Percentiles rank a stretch among this genome's conserved stretches.
Conservation (phyloP, 2,797 vertebrate genomes). For the Scomberomorus guttatus region DNA sequence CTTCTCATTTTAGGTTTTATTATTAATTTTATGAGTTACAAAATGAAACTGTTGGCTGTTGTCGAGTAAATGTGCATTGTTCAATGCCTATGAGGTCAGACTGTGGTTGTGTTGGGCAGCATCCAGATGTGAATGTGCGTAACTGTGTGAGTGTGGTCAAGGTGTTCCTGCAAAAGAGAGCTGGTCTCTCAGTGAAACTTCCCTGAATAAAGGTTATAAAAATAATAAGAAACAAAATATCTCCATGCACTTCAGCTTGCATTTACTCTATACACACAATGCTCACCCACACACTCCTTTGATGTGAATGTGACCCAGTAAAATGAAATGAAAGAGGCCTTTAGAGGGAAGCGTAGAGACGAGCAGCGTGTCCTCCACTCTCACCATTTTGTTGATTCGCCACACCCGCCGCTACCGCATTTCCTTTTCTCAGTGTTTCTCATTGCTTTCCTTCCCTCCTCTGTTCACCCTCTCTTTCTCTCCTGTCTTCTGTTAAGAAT, state of each 20-base stretch:
- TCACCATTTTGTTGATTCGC: conserved; percentile 50
- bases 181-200: too few relatives aligned
- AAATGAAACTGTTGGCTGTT: too few relatives aligned
- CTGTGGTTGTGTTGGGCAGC: too few relatives aligned
- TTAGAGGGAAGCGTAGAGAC: conserved; percentile 42
- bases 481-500: conserved; percentile 31
- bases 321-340: conserved; percentile 57
- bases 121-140: too few relatives aligned
- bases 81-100: too few relatives aligned
- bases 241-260: conserved; percentile 21
- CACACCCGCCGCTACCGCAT: conserved; percentile 32
- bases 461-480: neutral
- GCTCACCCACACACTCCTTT: conserved; percentile 57
- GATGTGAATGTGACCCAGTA: conserved; percentile 65
- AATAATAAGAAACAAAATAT: too few relatives aligned
- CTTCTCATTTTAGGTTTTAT: too few relatives aligned
- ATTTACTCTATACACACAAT: conserved; percentile 35
- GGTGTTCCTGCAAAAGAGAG: too few relatives aligned
- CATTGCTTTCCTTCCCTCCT: neutral
- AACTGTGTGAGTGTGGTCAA: too few relatives aligned
- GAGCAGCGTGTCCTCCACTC: conserved; percentile 47
- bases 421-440: neutral
- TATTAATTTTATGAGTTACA: too few relatives aligned
- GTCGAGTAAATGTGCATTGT: too few relatives aligned
- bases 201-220: too few relatives aligned